phyloP scores from a whole-genome alignment of 1,140 invertebrate species.

The Procambarus virginalis region DNA sequence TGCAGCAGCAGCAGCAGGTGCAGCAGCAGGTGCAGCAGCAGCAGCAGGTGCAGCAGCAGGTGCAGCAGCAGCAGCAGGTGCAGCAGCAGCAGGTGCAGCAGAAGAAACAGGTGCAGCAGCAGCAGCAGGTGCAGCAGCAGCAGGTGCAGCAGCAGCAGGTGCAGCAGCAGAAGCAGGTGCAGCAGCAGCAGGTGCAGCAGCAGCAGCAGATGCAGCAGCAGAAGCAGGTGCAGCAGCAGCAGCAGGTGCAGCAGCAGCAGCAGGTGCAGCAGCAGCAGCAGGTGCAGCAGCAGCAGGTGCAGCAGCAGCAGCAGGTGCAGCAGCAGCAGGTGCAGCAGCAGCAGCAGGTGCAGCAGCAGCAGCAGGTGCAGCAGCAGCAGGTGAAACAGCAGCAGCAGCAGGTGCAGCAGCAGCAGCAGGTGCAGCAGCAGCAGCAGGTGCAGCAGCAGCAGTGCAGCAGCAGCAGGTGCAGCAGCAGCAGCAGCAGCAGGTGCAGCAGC shows the following conservation, averaged over 20 bases:
- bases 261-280: too few relatives aligned
- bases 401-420: background rate
- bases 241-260: too few relatives aligned
- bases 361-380: slow-evolving; percentile 2
- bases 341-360: slow-evolving; percentile 3
- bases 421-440: background rate
- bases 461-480: background rate
- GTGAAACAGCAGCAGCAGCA: background rate
- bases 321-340: slow-evolving; percentile 11
- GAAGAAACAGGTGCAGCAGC: too few relatives aligned
- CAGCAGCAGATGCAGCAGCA: too few relatives aligned
- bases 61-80: background rate
- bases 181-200: too few relatives aligned
- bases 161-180: too few relatives aligned
- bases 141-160: too few relatives aligned
- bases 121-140: too few relatives aligned
- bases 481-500: background rate
- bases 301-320: slow-evolving; percentile 2
- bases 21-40: background rate
- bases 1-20: too few relatives aligned
- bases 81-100: too few relatives aligned
- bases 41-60: background rate
- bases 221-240: too few relatives aligned
- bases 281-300: background rate
- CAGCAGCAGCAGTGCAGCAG: background rate